Conservation (phyloP, 2,797 vertebrate genomes). For the Syngnathus rostellatus region DNA sequence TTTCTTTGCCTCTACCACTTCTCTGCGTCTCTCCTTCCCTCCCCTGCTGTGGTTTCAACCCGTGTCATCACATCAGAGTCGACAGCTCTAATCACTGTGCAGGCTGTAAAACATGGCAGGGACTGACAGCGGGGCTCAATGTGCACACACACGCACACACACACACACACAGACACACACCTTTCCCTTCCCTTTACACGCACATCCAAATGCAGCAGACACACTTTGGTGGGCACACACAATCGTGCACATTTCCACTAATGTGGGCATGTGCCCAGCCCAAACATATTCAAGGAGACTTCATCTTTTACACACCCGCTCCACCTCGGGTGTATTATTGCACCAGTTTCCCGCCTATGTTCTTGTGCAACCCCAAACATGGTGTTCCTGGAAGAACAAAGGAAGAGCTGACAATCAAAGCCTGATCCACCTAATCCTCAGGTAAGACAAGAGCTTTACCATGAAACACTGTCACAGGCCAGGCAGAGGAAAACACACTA, state of each 20-base stretch:
- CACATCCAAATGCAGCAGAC: conserved; percentile 27
- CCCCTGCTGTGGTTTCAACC: conserved; percentile 61
- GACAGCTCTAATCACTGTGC: conserved; percentile 67
- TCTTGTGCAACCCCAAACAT: conserved; percentile 53
- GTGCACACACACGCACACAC: conserved; percentile 24
- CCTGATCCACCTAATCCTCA: conserved; percentile 69
- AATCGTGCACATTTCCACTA: conserved; percentile 16
- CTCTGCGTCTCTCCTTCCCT: conserved; percentile 20
- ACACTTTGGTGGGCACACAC: conserved; percentile 11
- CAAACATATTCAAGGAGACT: conserved; percentile 24
- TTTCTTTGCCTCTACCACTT: conserved; percentile 12
- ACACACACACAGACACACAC: conserved; percentile 37
- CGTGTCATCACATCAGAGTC: conserved; percentile 68
- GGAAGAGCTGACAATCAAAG: conserved; percentile 58
- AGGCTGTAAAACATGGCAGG: conserved; percentile 73
- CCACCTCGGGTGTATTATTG: conserved; percentile 26
- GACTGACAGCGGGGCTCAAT: conserved; percentile 67
- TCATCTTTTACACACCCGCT: conserved; percentile 33
- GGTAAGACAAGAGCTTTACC: conserved; percentile 65
- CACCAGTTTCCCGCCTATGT: conserved; percentile 45
- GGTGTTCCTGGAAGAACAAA: conserved; percentile 11
- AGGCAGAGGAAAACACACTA: not conserved
- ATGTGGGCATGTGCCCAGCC: conserved; percentile 8
- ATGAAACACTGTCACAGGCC: conserved; percentile 49
- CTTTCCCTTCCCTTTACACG: conserved; percentile 53